Evolutionary conservation across 2,888 invertebrate species (phyloP).

Genomic region (Agonopterix arenella): DNA sequence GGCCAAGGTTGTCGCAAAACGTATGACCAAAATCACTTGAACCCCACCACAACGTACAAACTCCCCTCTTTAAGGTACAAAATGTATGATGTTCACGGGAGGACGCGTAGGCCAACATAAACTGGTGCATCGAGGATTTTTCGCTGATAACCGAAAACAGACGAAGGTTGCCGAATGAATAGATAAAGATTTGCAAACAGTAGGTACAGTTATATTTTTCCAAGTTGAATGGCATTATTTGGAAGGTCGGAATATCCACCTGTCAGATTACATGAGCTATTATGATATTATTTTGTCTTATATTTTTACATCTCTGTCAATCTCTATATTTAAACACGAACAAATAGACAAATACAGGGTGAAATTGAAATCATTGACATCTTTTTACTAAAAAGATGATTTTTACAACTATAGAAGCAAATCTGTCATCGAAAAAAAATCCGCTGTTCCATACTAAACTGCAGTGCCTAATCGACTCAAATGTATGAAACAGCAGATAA

Average conservation of each 20-base stretch:
- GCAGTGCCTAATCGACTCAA: no score
- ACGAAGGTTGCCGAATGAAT: constrained; percentile 37
- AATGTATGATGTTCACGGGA: not conserved
- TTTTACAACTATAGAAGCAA: no score
- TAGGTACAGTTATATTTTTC: no score
- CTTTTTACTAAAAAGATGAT: no score
- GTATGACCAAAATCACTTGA: constrained; percentile 31
- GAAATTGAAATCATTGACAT: no score
- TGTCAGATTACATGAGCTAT: not conserved
- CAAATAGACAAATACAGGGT: no score
- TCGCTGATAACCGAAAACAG: constrained; percentile 4
- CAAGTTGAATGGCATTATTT: not conserved
- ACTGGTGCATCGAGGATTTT: not conserved
- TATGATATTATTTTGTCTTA: no score
- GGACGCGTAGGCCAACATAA: not conserved
- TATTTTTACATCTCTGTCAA: no score
- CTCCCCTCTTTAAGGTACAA: not conserved
- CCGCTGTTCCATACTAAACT: no score
- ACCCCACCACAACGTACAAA: constrained; percentile 11
- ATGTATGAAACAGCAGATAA: no score
- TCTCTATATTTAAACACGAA: no score
- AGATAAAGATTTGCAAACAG: constrained; percentile 15
- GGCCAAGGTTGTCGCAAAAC: constrained; percentile 50
- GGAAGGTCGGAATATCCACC: constrained; percentile 3
- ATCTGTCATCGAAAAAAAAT: no score